Conservation (phyloP, 53 echinoderm and acorn worm species). For the Astropecten irregularis region DNA sequence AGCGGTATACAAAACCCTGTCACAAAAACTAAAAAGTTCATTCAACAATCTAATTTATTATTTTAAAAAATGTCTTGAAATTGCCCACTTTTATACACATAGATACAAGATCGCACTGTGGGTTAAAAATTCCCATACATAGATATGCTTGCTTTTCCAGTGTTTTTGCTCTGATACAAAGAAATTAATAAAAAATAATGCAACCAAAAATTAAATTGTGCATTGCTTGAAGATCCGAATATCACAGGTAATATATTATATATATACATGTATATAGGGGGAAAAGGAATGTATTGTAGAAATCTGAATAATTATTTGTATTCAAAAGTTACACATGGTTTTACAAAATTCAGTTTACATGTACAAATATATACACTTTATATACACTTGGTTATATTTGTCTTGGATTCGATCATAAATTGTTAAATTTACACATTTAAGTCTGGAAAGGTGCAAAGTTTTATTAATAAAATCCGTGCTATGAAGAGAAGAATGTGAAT, state of each 20-base stretch:
- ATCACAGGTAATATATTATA: no score
- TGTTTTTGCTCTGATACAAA: not conserved
- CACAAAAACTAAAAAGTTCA: no score
- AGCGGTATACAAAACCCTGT: no score
- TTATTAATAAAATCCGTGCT: no score
- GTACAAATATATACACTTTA: conserved; percentile 49
- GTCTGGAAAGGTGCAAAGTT: no score
- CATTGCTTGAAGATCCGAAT: no score
- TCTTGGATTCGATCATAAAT: not conserved
- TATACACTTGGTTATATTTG: conserved; percentile 11
- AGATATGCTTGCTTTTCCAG: not conserved
- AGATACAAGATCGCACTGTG: not conserved
- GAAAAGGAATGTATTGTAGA: conserved; percentile 25
- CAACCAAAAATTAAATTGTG: not conserved
- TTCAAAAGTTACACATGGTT: not conserved
- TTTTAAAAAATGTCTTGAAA: no score
- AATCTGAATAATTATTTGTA: conserved; percentile 37
- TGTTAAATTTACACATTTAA: not conserved
- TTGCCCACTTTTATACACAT: not conserved
- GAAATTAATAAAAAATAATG: not conserved
- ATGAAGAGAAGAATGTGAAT: no score
- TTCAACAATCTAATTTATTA: no score
- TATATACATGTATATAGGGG: no score
- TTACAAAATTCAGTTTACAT: conserved; percentile 50
- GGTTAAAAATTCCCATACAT: conserved; percentile 4